Evolutionary conservation across 2,113 vertebrate genomes (phyloP).

Genomic region (Esox niger): DNA sequence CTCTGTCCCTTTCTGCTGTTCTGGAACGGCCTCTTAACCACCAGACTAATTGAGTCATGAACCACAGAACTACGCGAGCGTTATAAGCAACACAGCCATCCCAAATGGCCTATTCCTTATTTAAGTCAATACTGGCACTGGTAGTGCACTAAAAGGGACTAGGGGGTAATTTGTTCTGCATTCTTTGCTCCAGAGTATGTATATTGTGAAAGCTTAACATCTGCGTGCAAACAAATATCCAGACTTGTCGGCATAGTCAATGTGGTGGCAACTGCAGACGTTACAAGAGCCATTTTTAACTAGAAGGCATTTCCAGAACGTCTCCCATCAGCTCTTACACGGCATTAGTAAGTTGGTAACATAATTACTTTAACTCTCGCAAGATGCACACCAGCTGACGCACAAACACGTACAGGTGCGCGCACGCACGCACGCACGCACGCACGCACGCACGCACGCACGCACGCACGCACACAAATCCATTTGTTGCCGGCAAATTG

Average conservation of each 20-base stretch:
- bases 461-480: background rate
- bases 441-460: background rate
- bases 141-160: too few relatives aligned
- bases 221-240: background rate
- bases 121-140: too few relatives aligned
- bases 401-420: too few relatives aligned
- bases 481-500: constrained; percentile 8
- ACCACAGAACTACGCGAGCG: too few relatives aligned
- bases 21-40: too few relatives aligned
- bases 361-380: background rate
- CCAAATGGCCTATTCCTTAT: too few relatives aligned
- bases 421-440: background rate
- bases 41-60: too few relatives aligned
- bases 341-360: constrained; percentile 19
- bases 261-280: background rate
- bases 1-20: too few relatives aligned
- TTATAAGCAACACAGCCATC: too few relatives aligned
- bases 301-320: background rate
- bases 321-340: background rate
- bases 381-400: background rate
- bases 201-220: background rate
- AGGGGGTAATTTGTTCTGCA: too few relatives aligned
- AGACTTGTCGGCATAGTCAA: background rate
- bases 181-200: too few relatives aligned
- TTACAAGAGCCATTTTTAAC: constrained; percentile 1